phyloP scores from a whole-genome alignment of 2,888 invertebrate species.

The Empis stercorea region DNA sequence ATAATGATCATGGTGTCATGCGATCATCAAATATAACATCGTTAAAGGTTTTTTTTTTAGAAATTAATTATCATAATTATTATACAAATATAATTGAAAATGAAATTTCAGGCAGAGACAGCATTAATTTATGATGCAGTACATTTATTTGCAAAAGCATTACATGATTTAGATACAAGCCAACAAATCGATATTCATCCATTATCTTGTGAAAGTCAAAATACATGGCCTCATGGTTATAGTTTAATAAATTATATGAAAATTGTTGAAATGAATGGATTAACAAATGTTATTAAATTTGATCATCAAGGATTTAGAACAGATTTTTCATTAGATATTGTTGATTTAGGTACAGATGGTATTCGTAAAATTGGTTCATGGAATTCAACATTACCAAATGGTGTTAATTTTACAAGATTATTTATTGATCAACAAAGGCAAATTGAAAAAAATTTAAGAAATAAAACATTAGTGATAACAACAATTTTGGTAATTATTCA shows the following conservation, averaged over 20 bases:
- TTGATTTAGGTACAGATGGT: constrained; percentile 75
- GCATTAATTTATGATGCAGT: constrained; percentile 96
- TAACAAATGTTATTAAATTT: constrained; percentile 86
- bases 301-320: constrained; percentile 88
- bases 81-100: too few relatives aligned
- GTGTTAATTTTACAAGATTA: constrained; percentile 76
- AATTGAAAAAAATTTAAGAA: constrained; percentile 79
- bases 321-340: constrained; percentile 81
- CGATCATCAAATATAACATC: constrained; percentile 33
- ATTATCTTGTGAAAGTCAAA: constrained; percentile 73
- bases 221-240: constrained; percentile 89
- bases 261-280: constrained; percentile 86
- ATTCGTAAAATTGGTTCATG: constrained; percentile 75
- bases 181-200: constrained; percentile 82
- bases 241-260: constrained; percentile 95
- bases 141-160: constrained; percentile 81
- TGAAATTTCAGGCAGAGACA: constrained; percentile 82
- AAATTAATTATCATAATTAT: too few relatives aligned
- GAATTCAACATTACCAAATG: constrained; percentile 63
- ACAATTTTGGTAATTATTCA: constrained; percentile 78
- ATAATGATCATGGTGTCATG: constrained; percentile 56
- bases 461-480: constrained; percentile 82
- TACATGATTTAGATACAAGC: constrained; percentile 81
- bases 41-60: constrained; percentile 38
- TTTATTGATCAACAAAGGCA: constrained; percentile 76